Evolutionary conservation across 2,113 vertebrate genomes (phyloP), one percentile per base, ranked within the genome.

Genomic region (Macquaria ambigua): DNA sequence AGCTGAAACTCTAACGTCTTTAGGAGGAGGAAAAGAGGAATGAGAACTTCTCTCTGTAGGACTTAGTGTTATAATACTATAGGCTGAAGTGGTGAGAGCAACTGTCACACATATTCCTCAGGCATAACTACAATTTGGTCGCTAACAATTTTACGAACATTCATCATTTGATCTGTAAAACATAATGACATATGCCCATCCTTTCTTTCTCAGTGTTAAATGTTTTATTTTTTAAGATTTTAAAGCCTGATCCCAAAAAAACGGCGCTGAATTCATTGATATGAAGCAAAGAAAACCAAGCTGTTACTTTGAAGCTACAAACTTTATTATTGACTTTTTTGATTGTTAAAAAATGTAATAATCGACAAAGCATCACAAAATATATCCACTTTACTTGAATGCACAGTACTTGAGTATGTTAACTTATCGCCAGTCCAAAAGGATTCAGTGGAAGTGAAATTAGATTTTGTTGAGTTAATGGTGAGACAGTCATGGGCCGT

Each of bases 391-490:
- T 16, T 8, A 23, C 48, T 8, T 67, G 21, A 23, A 7, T n/a
- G 8, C 46, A 64, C 20, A 41, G 5, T 23, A 31, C 5, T n/a
- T 15, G 5, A 61, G n/a, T 4, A 28, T 63, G 15, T 76, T 37
- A 78, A 78, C 8, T 34, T 53, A 6, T 63, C 48, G 20, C 3
- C 43, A 67, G 14, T 48, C 8, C 9, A 21, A 31, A 37, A 59
- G 3, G 53, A 67, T 20, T 77, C 28, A 59, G 41, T 48, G n/a
- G 8, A 18, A 39, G 25, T 69, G 62, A n/a, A 25, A 66, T 63
- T 3, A 1, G 7, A 67, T 66, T 73, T 74, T 15, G 9, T 72
- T 75, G 71, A 79, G 10, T 81, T 67, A n/a, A 52, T 39, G 31
- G 53, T 58, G 50, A 64, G 59, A 66, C 74, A 1, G 48, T 58